Evolutionary conservation across 2,888 invertebrate species (phyloP).

Genomic region (Eudasyphora cyanicolor): DNA sequence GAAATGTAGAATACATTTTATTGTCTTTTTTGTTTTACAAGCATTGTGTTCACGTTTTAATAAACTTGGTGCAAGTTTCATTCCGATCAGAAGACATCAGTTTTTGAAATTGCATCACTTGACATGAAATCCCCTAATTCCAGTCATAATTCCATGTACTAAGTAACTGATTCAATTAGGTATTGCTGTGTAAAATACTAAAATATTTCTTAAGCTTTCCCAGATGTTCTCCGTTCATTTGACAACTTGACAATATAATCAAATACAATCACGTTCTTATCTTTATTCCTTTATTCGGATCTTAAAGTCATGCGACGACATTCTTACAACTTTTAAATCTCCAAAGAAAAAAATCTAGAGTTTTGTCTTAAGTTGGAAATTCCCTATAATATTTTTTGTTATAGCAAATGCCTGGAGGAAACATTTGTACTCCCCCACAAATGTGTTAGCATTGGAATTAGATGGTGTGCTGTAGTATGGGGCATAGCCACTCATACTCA

Average conservation of each 20-base stretch:
- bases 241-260: not conserved
- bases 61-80: too few species aligned
- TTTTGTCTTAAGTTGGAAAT: not conserved
- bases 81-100: too few species aligned
- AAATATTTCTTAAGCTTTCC: too few species aligned
- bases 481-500: not conserved
- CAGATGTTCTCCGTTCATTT: not conserved
- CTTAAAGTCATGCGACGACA: not conserved
- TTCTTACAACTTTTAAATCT: not conserved
- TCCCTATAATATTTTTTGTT: not conserved
- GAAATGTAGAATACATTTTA: too few species aligned
- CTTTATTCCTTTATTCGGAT: not conserved
- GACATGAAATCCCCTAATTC: too few species aligned
- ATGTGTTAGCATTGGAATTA: too few species aligned
- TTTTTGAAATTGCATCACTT: too few species aligned
- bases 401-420: not conserved
- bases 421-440: constrained; percentile 46
- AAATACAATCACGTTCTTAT: not conserved
- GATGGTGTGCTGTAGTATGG: not conserved
- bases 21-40: too few species aligned
- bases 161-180: too few species aligned
- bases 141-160: too few species aligned
- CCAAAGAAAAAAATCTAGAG: not conserved
- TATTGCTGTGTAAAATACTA: too few species aligned
- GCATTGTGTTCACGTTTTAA: too few species aligned